Percentiles rank a stretch among this genome's conserved stretches.
Conservation (phyloP, 2,797 vertebrate genomes). For the Enteromius afrohamiltoni region DNA sequence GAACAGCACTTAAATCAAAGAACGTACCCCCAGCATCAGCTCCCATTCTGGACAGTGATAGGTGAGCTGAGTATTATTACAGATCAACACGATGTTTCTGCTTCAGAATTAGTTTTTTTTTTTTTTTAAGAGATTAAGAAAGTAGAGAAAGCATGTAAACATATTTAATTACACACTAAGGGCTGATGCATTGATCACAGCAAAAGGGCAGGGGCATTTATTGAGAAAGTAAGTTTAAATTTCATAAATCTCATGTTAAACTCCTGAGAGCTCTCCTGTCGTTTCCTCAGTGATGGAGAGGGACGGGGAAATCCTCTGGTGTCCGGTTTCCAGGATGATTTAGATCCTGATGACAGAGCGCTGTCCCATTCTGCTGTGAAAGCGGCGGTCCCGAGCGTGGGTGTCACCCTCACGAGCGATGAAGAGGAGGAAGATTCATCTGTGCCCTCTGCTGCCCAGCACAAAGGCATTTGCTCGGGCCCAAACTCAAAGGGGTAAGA, state of each 20-base stretch:
- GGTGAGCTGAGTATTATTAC: slow-evolving; percentile 64
- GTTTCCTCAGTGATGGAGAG: slow-evolving; percentile 76
- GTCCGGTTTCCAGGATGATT: slow-evolving; percentile 83
- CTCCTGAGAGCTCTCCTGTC: not conserved
- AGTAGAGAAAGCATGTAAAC: not conserved
- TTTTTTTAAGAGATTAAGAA: not conserved
- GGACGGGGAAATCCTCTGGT: slow-evolving; percentile 80
- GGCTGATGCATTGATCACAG: not conserved
- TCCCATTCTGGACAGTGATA: slow-evolving; percentile 75
- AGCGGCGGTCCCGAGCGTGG: slow-evolving; percentile 67
- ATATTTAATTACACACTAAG: not conserved
- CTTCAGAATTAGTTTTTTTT: not conserved
- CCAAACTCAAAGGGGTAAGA: slow-evolving; percentile 69
- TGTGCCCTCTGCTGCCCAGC: not conserved
- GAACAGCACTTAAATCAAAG: slow-evolving; percentile 56
- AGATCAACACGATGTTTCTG: not conserved
- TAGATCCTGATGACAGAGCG: slow-evolving; percentile 78
- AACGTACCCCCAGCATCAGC: not conserved
- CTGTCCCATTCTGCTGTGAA: slow-evolving; percentile 38
- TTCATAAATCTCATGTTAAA: not conserved
- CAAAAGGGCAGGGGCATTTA: not conserved
- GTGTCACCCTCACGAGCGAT: slow-evolving; percentile 76
- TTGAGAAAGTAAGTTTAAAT: not conserved
- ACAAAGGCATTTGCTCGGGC: slow-evolving; percentile 59
- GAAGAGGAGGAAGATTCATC: slow-evolving; percentile 71